Evolutionary conservation across 2,113 vertebrate species (phyloP), one percentile per base, ranked within the genome.

Genomic region (Electrona antarctica): DNA sequence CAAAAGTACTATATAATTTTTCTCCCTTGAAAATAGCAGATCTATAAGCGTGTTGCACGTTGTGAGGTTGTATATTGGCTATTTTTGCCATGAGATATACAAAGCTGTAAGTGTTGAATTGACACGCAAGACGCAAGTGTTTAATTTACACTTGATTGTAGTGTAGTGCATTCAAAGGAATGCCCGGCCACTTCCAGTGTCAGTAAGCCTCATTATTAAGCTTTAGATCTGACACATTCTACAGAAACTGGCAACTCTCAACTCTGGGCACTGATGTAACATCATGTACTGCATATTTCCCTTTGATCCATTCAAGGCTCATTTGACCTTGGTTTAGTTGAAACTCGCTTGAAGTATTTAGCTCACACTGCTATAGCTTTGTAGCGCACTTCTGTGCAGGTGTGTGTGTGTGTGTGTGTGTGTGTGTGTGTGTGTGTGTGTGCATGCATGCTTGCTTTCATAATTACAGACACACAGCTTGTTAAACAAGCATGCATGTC

Each of bases 401-500:
- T 4, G 21, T 10, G 57, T 66, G 72, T 62, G 21, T 64, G 41
- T 57, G 41, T 46, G 46, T 47, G 8, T 61, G 49, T 51, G 51
- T 60, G 74, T 46, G 10, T 21, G 59, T 33, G 48, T 64, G 3
- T 9, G n/a, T 41, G 28, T 49, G 7, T 3, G 45, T 33, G 8
- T 41, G 33, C 33, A 6, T 41, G 33, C 5, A 0, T 41, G 33
- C 33, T 41, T 41, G 33, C 33, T 41, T 41, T 41, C 33, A 41
- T 6, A 3, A 41, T 41, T 41, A 41, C 29, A 4, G 29, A 60
- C 49, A 9, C 51, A 55, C 65, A 72, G 75, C 74, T 76, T 65
- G 79, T 88, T 86, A 89, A 91, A 86, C 88, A 83, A 88, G 87
- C 84, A 82, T 87, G 84, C 33, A 41, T 41, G 33, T 41, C 33